phyloP scores from a whole-genome alignment of 2,113 vertebrate genomes.

The Panthera tigris region DNA sequence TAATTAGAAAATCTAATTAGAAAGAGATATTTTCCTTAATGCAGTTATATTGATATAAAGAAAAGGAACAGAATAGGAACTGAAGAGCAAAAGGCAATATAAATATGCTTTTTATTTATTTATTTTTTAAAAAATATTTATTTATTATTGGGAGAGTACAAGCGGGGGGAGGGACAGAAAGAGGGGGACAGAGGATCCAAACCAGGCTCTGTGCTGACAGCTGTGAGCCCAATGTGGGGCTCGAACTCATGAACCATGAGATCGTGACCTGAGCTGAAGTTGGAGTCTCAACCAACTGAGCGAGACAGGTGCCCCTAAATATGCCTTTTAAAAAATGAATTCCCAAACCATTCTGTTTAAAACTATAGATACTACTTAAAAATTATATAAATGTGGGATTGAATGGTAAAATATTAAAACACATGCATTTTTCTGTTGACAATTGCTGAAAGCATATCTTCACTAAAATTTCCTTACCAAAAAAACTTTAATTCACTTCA shows the following conservation, averaged over 20 bases:
- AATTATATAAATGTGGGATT: neutral
- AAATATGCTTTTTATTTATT: neutral
- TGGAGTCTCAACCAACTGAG: too few relatives aligned
- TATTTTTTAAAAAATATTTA: too few relatives aligned
- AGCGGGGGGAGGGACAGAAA: too few relatives aligned
- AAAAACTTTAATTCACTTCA: neutral
- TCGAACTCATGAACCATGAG: too few relatives aligned
- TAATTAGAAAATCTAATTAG: neutral
- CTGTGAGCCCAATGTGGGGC: too few relatives aligned
- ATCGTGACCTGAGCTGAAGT: too few relatives aligned
- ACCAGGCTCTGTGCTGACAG: too few relatives aligned
- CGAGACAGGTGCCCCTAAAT: neutral
- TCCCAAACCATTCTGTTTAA: neutral
- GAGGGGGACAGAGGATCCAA: too few relatives aligned
- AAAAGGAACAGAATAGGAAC: neutral
- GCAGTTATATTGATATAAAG: neutral
- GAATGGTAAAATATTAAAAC: neutral
- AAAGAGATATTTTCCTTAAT: neutral
- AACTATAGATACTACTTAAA: neutral
- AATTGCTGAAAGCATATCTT: neutral
- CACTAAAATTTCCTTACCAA: neutral
- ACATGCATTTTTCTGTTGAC: neutral
- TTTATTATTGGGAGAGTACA: too few relatives aligned
- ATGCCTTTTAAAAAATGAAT: neutral
- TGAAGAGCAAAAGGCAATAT: neutral